phyloP scores from a whole-genome alignment of 2,113 vertebrate species.

The Eretmochelys imbricata region DNA sequence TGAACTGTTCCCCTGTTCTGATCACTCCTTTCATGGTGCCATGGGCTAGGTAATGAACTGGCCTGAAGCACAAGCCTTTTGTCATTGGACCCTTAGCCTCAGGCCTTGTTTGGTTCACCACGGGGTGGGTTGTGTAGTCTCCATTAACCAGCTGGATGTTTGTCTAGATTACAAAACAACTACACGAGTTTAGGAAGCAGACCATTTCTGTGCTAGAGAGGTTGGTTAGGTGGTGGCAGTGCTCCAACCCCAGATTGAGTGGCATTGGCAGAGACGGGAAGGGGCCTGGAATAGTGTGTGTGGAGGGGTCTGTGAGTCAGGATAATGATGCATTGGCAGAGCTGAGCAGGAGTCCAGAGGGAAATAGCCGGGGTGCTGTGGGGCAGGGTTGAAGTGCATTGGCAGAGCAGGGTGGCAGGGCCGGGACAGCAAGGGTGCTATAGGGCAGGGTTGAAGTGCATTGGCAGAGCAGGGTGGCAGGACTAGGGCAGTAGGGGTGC shows the following conservation, averaged over 20 bases:
- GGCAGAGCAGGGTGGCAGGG: too few species aligned
- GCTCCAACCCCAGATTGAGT: background rate
- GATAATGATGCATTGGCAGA: background rate
- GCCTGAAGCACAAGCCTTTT: background rate
- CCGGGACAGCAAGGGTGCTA: too few species aligned
- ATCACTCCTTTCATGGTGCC: background rate
- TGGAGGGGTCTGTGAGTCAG: background rate
- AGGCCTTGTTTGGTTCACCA: background rate
- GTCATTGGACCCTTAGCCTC: accelerated
- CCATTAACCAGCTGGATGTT: background rate
- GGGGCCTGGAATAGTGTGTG: background rate
- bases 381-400: background rate
- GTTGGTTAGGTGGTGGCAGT: background rate
- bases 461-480: too few species aligned
- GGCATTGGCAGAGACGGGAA: background rate
- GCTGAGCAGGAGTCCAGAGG: background rate
- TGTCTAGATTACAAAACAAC: background rate
- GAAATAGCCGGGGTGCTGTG: background rate
- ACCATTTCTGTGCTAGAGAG: background rate
- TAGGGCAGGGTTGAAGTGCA: too few species aligned
- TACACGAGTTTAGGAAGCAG: background rate
- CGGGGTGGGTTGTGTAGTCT: accelerated
- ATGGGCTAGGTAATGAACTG: accelerated
- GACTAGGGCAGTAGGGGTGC: too few species aligned
- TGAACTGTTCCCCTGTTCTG: background rate